Percentiles rank a stretch among this genome's conserved stretches.
phyloP scores from a whole-genome alignment of 2,888 invertebrate species.

The Galerucella calmariensis region DNA sequence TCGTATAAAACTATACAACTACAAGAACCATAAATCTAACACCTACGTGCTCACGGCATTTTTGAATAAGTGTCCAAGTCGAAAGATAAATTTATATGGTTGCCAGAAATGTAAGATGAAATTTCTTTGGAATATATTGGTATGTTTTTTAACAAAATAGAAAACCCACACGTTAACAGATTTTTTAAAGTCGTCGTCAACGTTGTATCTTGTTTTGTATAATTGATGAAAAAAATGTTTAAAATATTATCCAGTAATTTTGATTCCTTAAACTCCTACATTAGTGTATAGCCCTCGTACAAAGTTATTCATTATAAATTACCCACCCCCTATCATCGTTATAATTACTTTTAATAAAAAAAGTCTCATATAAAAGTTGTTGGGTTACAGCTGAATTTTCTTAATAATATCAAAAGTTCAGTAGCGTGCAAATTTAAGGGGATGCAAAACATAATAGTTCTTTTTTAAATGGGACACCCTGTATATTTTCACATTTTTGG shows the following conservation, averaged over 20 bases:
- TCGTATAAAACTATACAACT: slow-evolving; percentile 54
- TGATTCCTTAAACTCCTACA: not conserved
- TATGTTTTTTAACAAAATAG: slow-evolving; percentile 32
- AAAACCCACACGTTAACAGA: slow-evolving; percentile 21
- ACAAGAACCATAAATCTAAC: slow-evolving; percentile 55
- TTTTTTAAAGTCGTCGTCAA: slow-evolving; percentile 10
- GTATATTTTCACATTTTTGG: no score
- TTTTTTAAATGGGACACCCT: no score
- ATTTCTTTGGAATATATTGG: slow-evolving; percentile 35
- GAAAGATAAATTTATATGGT: slow-evolving; percentile 43
- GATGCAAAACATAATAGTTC: no score
- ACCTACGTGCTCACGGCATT: slow-evolving; percentile 53
- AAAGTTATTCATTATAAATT: no score
- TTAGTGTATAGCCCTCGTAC: not conserved
- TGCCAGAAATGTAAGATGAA: slow-evolving; percentile 37
- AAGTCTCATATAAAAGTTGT: no score
- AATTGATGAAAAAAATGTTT: not conserved
- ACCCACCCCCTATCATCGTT: no score
- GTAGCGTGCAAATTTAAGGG: no score
- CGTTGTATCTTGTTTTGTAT: not conserved
- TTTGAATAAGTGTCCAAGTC: slow-evolving; percentile 48
- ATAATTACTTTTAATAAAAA: no score
- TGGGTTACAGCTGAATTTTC: no score
- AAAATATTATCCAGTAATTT: not conserved
- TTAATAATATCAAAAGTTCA: no score